Conservation (phyloP, 2,113 vertebrate species). For the Leptocoma aspasia region DNA sequence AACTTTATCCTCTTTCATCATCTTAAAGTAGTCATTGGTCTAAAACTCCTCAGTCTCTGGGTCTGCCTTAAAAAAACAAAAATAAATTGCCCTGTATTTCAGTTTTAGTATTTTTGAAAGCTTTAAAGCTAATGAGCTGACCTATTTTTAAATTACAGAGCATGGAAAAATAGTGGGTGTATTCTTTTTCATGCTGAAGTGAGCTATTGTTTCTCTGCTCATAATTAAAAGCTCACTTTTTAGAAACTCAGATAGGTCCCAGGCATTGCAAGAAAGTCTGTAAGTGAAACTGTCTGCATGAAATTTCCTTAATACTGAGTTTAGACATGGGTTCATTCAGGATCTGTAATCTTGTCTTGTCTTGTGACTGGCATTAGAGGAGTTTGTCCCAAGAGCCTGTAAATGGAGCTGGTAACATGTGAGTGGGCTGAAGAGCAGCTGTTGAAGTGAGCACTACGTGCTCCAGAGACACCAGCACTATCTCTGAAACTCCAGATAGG, state of each 20-base stretch:
- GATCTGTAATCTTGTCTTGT: background rate
- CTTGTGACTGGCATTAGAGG: background rate
- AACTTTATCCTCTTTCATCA: background rate
- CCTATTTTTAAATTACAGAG: constrained; percentile 17
- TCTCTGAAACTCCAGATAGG: background rate
- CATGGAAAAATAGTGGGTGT: constrained; percentile 24
- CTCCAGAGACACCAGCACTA: background rate
- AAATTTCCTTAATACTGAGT: background rate
- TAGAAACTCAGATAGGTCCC: background rate
- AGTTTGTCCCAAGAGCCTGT: background rate
- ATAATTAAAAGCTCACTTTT: background rate
- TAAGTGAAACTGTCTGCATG: background rate
- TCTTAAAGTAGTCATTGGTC: background rate
- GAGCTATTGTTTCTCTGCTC: constrained; percentile 33
- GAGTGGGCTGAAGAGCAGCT: background rate
- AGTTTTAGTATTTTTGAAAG: background rate
- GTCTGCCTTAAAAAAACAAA: background rate
- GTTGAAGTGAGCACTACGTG: background rate
- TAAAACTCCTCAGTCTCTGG: background rate
- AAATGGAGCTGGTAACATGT: background rate
- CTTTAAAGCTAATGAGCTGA: background rate
- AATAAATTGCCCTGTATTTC: background rate
- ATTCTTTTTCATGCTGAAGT: constrained; percentile 19
- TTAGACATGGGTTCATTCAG: background rate
- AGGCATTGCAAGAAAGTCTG: background rate